Evolutionary conservation across 2,888 invertebrate species (phyloP), one percentile per base, ranked within the genome.

Genomic region (Calliscelio sp.): DNA sequence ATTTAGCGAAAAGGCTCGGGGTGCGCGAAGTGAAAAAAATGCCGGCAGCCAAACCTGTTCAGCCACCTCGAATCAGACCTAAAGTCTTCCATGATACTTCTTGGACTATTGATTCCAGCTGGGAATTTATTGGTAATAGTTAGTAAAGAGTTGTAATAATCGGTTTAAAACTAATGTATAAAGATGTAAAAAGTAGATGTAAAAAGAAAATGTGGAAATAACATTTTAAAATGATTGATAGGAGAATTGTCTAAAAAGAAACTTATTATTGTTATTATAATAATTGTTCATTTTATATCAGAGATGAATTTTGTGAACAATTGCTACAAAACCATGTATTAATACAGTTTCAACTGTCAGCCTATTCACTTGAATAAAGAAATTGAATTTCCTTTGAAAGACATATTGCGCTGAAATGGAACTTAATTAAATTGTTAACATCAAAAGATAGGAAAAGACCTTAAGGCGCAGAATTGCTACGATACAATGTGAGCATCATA

Each of bases 21-120:
- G 92, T 86, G 89, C 92, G 90, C 88, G 92, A 95, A 94, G 86
- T 87, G 0, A 93, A 92, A 73, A 92, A 92, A 85, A 95, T 91
- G 51, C 95, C 95, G 0, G 95, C 95, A 85, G 95, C 95, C 83
- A 96, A 96, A 89, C 96, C 96, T 0, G 96, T 97, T 14, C 95
- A 96, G 90, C 96, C 96, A 1, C 97, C 96, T 0, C 94, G 95
- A 86, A 95, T 96, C 87, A 92, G 90, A 63, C 90, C 92, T 22
- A 93, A 92, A 75, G 91, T 92, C 22, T 92, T 93, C 82, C 93
- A 92, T 70, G 94, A 93, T 55, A 93, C 93, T 16, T 95, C 96
- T 81, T 97, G 97, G 97, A 96, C 97, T 86, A 95, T 98, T 81
- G 97, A 97, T 93, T 97, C 97, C 89, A 97, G 97, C 93, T 97